phyloP scores from a whole-genome alignment of 2,888 invertebrate species.

The Entomobrya proxima region DNA sequence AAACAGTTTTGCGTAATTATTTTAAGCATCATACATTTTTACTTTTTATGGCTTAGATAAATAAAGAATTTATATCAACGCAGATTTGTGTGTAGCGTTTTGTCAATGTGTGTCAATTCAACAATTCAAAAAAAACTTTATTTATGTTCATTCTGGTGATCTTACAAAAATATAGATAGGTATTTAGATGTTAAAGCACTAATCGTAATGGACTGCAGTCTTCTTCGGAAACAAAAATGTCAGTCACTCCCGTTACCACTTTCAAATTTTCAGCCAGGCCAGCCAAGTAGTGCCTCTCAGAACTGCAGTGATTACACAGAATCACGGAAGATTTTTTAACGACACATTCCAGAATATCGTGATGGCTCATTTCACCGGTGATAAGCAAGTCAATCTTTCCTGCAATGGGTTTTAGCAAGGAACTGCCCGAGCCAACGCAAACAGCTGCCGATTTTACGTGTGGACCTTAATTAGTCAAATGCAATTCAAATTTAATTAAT shows the following conservation, averaged over 20 bases:
- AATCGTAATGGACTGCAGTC: slow-evolving; percentile 86
- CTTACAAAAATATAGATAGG: too few relatives aligned
- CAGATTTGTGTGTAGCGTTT: too few relatives aligned
- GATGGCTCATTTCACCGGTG: slow-evolving; percentile 96
- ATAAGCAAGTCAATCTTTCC: slow-evolving; percentile 86
- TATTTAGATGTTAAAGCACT: slow-evolving; percentile 30
- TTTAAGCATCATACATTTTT: too few relatives aligned
- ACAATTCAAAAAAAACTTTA: too few relatives aligned
- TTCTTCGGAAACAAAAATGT: slow-evolving; percentile 83
- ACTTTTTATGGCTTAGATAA: too few relatives aligned
- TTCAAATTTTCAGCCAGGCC: slow-evolving; percentile 79
- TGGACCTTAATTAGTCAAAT: slow-evolving; percentile 16
- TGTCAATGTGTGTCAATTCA: too few relatives aligned
- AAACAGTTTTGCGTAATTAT: too few relatives aligned
- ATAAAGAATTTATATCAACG: too few relatives aligned
- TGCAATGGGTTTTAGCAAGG: slow-evolving; percentile 83
- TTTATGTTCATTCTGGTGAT: too few relatives aligned
- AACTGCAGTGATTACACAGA: slow-evolving; percentile 94
- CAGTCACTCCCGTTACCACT: slow-evolving; percentile 79
- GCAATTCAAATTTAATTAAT: not conserved
- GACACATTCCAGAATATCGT: slow-evolving; percentile 91
- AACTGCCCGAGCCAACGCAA: slow-evolving; percentile 93
- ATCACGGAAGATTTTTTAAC: slow-evolving; percentile 89
- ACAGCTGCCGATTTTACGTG: slow-evolving; percentile 83
- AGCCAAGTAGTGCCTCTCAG: slow-evolving; percentile 91